Base-by-base conservation (phyloP, 2,113 vertebrate species). In the Rhinogobius similis region DNA sequence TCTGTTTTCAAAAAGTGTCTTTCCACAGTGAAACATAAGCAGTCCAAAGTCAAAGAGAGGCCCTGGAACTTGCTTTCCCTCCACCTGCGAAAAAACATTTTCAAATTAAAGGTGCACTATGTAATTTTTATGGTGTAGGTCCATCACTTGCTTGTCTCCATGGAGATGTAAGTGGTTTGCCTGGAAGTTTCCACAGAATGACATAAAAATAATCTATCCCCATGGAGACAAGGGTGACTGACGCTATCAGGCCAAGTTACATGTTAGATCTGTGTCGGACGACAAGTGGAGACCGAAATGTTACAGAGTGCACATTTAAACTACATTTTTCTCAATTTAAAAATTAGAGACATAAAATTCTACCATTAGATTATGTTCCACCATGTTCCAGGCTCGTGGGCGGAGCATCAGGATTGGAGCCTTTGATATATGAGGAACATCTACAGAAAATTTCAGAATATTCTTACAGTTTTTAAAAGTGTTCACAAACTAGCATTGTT, bases 351-450 rank as follows among this genome's bases (percentile, higher is more conserved):
- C 5, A 36, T 13, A 38, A 16, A 5, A 7, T 8, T 14, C 11
- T 92, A 94, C 92, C 93, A 94, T 88, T 87, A 93, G 78, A 61
- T 91, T 91, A 86, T 93, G 89, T 44, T 94, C 92, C 48, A 92
- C 87, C 92, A 94, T 93, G 71, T 94, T 93, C 94, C 93, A 94
- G 10, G 93, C 93, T 41, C 94, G 89, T 5, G 93, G 94, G 5
- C 93, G 91, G 20, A 94, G 89, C 92, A 94, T 95, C 76, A 95
- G 89, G 65, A 94, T 77, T 0, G 91, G 93, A n/a, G 86, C 91
- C 73, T 91, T 81, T 68, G 90, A 89, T 65, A 94, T 79, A n/a
- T 80, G 73, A n/a, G 91, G 92, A 62, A 69, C 79, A 77, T 88
- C 93, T 94, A 72, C 1, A 50, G 12, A 68, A 2, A 10, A 59